A percentile compares a stretch with the other conserved stretches of the same genome.
Evolutionary conservation across 2,113 vertebrate genomes (phyloP).

Genomic region (Cyphomyrus discorhynchus): DNA sequence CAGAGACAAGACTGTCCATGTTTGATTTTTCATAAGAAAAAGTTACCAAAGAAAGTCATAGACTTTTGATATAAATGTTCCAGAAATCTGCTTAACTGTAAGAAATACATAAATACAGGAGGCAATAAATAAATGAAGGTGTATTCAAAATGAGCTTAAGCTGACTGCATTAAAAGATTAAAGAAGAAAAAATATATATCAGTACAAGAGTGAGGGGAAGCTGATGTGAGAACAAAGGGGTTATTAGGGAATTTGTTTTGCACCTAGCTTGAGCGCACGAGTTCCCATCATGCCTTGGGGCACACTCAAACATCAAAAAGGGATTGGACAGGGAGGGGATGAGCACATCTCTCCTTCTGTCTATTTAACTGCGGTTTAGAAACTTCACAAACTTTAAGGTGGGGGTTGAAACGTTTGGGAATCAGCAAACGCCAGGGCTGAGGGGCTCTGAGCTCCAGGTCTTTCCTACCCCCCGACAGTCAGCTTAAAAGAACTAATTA

Average conservation of each 20-base stretch:
- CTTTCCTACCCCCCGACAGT: not conserved
- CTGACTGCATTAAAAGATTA: not conserved
- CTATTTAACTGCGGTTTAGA: not conserved
- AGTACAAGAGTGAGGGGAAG: not conserved
- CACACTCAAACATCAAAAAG: not conserved
- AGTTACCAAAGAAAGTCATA: not conserved
- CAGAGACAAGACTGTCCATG: not conserved
- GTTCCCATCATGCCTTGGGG: not conserved
- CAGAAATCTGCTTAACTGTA: not conserved
- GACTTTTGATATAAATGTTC: not conserved
- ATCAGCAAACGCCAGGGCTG: not conserved
- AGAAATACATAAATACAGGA: not conserved
- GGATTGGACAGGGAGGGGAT: not conserved
- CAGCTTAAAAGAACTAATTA: not conserved
- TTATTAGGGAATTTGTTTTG: not conserved
- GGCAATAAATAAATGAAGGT: not conserved
- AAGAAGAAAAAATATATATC: not conserved
- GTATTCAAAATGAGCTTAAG: not conserved
- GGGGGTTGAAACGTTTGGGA: not conserved
- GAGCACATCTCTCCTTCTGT: not conserved
- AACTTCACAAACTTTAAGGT: not conserved
- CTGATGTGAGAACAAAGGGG: not conserved
- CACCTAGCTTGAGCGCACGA: not conserved
- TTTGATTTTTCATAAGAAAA: not conserved
- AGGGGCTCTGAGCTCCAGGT: not conserved